Percentiles rank a stretch among this genome's conserved stretches.
These are phyloP conservation scores for Acanthurus lineatus DNA, from an alignment of 2,797 vertebrate genomes.

Conservation along the genomic window DNA sequence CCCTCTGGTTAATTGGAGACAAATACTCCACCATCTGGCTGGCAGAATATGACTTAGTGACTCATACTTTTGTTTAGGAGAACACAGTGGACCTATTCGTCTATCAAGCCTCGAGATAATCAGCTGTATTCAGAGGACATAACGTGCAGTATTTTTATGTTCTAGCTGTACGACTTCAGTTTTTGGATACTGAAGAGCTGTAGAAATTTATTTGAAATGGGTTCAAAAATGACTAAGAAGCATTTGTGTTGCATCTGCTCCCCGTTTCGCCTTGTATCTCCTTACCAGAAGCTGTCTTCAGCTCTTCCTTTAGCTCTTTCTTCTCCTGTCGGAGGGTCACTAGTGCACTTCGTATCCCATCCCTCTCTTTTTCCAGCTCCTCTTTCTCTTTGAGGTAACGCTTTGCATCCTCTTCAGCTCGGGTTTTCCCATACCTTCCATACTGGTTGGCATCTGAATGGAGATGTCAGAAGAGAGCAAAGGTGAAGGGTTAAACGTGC, in stretches of 20 bases:
- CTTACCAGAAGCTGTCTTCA: slow-evolving; percentile 89
- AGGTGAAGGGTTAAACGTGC: slow-evolving; percentile 66
- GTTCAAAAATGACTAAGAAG: slow-evolving; percentile 1
- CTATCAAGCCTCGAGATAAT: neutral
- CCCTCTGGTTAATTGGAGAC: slow-evolving; percentile 5
- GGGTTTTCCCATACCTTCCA: slow-evolving; percentile 93
- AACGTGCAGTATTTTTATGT: neutral
- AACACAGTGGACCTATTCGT: neutral
- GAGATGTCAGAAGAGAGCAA: slow-evolving; percentile 43
- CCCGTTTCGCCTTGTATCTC: slow-evolving; percentile 3
- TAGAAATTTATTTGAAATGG: neutral
- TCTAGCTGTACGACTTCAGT: neutral
- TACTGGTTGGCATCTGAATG: slow-evolving; percentile 92
- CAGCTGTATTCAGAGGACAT: neutral
- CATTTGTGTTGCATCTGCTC: neutral
- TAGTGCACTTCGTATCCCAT: slow-evolving; percentile 88
- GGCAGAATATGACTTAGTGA: slow-evolving; percentile 9
- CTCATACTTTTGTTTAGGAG: neutral
- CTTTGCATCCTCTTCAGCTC: slow-evolving; percentile 95
- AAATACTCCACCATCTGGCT: slow-evolving; percentile 5
- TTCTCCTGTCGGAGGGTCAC: slow-evolving; percentile 90
- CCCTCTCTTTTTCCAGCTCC: slow-evolving; percentile 92
- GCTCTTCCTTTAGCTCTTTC: slow-evolving; percentile 88
- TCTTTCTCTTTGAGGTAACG: slow-evolving; percentile 93
- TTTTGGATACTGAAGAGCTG: neutral